Evolutionary conservation across 2,888 invertebrate genomes (phyloP).

Genomic region (Carcina quercana): DNA sequence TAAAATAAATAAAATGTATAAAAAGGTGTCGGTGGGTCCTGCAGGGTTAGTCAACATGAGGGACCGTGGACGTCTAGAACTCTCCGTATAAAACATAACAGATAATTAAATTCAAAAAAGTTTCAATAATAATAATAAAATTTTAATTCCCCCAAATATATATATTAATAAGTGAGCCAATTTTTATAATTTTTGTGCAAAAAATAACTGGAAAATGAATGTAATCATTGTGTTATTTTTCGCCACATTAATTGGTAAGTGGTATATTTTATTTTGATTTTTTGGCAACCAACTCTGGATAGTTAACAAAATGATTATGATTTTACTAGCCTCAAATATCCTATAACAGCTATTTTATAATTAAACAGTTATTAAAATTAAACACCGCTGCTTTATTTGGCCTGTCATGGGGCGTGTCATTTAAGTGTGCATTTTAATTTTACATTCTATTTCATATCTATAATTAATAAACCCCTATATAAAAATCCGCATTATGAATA

Average conservation of each 20-base stretch:
- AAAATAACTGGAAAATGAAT: no score
- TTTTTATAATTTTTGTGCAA: no score
- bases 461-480: no score
- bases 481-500: no score
- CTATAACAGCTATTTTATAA: neutral
- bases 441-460: no score
- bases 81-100: conserved; percentile 8
- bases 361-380: neutral
- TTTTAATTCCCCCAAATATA: conserved; percentile 6
- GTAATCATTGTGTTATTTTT: conserved; percentile 30
- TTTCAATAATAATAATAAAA: conserved; percentile 12
- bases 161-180: conserved; percentile 9
- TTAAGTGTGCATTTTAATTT: no score
- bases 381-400: neutral
- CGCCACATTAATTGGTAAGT: conserved; percentile 37
- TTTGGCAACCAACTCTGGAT: neutral
- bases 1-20: conserved; percentile 39
- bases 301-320: no score
- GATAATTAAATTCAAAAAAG: conserved; percentile 13
- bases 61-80: conserved; percentile 29
- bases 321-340: no score
- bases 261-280: neutral
- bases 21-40: conserved; percentile 28
- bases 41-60: conserved; percentile 30
- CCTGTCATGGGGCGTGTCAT: no score